Evolutionary conservation across 2,888 invertebrate species (phyloP), one percentile per base, ranked within the genome.

Genomic region (Eristalis tenax): DNA sequence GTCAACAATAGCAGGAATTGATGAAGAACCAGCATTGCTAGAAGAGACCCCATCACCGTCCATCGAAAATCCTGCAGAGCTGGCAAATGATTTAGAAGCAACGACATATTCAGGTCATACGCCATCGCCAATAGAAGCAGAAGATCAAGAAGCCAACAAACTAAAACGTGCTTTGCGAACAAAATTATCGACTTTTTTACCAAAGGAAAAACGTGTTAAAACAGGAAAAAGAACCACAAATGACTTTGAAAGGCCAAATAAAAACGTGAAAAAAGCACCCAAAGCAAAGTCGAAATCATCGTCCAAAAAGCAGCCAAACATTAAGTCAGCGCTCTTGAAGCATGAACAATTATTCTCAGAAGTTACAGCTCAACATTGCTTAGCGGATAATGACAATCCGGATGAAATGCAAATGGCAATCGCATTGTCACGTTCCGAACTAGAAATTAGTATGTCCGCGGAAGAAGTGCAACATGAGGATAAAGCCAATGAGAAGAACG

Each of bases 371-470:
- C 91, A 93, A 71, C 93, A 93, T 78, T 92, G 92, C 70, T 75
- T 91, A 5, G 90, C 90, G 0, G 93, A 93, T 71, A 95, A 95
- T 91, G 93, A 95, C 64, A 95, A 95, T 92, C 93, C 95, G 0
- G 95, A 96, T 89, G 95, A 96, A 89, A 92, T 96, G 84, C 95
- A 96, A 91, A 90, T 96, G 91, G 96, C 96, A 61, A 93, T 96
- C 89, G 95, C 95, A 15, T 91, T 96, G 80, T 96, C 96, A 2
- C 94, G 94, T 90, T 96, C 96, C 0, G 92, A 92, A 83, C 89
- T 90, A 0, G 91, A 92, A 64, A 89, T 86, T 38, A 88, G 83
- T 35, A 89, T 89, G 2, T 22, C 82, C 13, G 88, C 82, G 11
- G 79, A 89, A 11, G 43, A 89, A 1, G 28, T 88, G 5, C 77